phyloP scores from a whole-genome alignment of 2,113 vertebrate genomes.

The Stictonetta naevosa region DNA sequence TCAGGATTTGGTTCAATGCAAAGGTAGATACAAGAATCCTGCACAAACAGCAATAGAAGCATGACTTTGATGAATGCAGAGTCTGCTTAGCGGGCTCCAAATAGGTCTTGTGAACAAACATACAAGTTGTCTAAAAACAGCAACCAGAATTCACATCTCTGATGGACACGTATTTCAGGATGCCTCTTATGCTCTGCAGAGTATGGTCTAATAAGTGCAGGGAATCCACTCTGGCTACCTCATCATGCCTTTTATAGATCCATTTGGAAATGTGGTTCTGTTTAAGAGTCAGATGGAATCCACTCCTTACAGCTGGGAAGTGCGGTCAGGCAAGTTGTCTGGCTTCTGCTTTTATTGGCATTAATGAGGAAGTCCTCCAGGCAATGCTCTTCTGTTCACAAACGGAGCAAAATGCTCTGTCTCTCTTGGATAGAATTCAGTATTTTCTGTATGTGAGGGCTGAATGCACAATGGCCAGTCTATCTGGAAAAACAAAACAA shows the following conservation, averaged over 20 bases:
- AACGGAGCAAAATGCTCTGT: neutral
- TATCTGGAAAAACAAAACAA: neutral
- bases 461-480: conserved; percentile 1
- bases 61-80: neutral
- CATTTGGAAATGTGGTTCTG: accelerated
- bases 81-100: neutral
- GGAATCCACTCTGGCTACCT: neutral
- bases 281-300: neutral
- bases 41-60: neutral
- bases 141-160: neutral
- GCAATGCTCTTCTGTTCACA: neutral
- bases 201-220: neutral
- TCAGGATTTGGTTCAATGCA: neutral
- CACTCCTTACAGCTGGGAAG: neutral
- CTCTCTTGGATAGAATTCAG: neutral
- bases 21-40: neutral
- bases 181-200: neutral
- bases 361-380: neutral
- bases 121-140: neutral
- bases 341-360: neutral
- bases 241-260: neutral
- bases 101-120: accelerated
- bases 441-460: neutral
- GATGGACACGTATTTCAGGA: neutral
- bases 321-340: neutral